These are phyloP conservation scores for Melanostigma gelatinosum DNA, from an alignment of 2,113 vertebrate species.

Conservation along the genomic window DNA sequence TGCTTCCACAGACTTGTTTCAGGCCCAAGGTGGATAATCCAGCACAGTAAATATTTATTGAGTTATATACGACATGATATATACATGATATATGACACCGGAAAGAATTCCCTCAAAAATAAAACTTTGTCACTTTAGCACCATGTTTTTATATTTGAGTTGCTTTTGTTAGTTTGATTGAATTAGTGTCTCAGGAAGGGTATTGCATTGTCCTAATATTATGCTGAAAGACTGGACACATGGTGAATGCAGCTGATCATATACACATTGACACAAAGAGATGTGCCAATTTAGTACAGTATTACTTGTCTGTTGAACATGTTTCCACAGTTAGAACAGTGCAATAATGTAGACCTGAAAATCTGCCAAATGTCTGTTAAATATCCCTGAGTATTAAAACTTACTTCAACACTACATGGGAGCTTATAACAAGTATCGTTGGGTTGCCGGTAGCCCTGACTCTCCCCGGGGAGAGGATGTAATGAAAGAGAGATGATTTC, in stretches of 20 bases:
- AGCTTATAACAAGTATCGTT: too few relatives aligned
- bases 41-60: slow-evolving; percentile 15
- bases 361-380: background rate
- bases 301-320: background rate
- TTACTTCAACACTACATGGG: background rate
- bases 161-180: background rate
- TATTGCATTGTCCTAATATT: too few relatives aligned
- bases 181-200: background rate
- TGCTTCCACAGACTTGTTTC: slow-evolving; percentile 5
- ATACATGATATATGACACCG: background rate
- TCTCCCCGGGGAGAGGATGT: too few relatives aligned
- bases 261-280: background rate
- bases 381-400: background rate
- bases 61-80: too few relatives aligned
- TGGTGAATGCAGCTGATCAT: too few relatives aligned
- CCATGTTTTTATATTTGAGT: background rate
- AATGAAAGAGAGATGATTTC: too few relatives aligned
- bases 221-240: background rate
- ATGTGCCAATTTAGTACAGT: background rate
- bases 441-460: background rate
- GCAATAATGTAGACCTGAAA: background rate
- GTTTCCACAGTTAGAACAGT: background rate
- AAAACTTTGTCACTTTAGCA: background rate
- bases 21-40: slow-evolving; percentile 10
- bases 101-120: background rate